Conservation (phyloP, 1,140 invertebrate genomes). For the Bicyclus anynana region DNA sequence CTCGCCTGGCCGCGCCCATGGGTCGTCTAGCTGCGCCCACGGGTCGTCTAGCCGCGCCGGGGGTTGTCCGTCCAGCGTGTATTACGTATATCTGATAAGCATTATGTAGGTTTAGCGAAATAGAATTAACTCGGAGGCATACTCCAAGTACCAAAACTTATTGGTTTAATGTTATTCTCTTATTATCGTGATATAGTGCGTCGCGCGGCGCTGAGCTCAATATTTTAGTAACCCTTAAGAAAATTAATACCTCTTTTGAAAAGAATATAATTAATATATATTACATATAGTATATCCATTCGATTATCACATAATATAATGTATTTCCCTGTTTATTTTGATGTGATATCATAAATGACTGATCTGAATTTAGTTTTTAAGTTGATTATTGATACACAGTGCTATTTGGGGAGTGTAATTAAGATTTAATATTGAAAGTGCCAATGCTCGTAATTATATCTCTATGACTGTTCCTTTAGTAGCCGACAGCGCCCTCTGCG, state of each 20-base stretch:
- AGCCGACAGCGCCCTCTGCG: slow-evolving; percentile 34
- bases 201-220: slow-evolving; percentile 75
- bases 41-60: slow-evolving; percentile 1
- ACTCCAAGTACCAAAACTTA: slow-evolving; percentile 74
- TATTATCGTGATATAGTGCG: slow-evolving; percentile 76
- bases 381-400: slow-evolving; percentile 78
- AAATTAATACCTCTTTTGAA: slow-evolving; percentile 78
- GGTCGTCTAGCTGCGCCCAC: no score
- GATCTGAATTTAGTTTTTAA: slow-evolving; percentile 80
- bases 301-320: slow-evolving; percentile 64
- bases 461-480: slow-evolving; percentile 75
- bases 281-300: slow-evolving; percentile 69
- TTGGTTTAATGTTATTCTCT: slow-evolving; percentile 75
- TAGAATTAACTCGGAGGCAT: slow-evolving; percentile 72
- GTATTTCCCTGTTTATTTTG: slow-evolving; percentile 78
- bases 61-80: slow-evolving; percentile 47
- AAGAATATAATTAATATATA: slow-evolving; percentile 60
- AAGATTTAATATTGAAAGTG: slow-evolving; percentile 78
- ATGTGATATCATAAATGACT: slow-evolving; percentile 80
- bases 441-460: slow-evolving; percentile 79
- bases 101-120: slow-evolving; percentile 79
- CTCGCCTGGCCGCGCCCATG: neutral
- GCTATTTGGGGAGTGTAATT: slow-evolving; percentile 77
- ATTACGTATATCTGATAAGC: slow-evolving; percentile 76
- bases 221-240: slow-evolving; percentile 78